phyloP scores from a whole-genome alignment of 2,797 vertebrate species.

The Sciurus vulgaris region DNA sequence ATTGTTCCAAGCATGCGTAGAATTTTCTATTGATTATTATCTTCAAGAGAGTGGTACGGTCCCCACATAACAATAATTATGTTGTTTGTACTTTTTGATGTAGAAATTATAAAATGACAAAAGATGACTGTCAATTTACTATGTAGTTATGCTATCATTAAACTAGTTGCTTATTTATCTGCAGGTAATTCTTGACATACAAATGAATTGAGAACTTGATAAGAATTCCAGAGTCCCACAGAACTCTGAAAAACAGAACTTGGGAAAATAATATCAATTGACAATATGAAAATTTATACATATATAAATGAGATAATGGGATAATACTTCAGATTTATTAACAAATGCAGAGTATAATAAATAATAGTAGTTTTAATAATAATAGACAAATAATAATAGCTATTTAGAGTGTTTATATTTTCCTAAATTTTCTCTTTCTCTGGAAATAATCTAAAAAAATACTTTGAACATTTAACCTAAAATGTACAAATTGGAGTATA shows the following conservation, averaged over 20 bases:
- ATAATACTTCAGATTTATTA: background rate
- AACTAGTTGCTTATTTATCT: background rate
- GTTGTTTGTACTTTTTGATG: background rate
- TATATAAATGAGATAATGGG: background rate
- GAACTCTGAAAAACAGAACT: background rate
- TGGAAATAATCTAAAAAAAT: background rate
- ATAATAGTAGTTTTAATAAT: background rate
- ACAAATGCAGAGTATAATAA: background rate
- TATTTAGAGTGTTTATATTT: background rate
- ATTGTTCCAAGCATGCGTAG: background rate
- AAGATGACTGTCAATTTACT: background rate
- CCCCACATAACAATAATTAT: background rate
- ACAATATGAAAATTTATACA: background rate
- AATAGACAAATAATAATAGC: background rate
- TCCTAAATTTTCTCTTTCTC: background rate
- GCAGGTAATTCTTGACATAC: background rate
- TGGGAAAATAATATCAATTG: background rate
- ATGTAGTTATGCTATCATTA: background rate
- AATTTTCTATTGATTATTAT: background rate
- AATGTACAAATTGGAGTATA: background rate
- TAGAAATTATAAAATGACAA: background rate
- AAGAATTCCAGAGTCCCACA: background rate
- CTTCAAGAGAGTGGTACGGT: background rate
- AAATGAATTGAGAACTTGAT: background rate
- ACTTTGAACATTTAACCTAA: background rate